Conservation (phyloP, 2,888 invertebrate species). For the Drosophila parthenogenetica region DNA sequence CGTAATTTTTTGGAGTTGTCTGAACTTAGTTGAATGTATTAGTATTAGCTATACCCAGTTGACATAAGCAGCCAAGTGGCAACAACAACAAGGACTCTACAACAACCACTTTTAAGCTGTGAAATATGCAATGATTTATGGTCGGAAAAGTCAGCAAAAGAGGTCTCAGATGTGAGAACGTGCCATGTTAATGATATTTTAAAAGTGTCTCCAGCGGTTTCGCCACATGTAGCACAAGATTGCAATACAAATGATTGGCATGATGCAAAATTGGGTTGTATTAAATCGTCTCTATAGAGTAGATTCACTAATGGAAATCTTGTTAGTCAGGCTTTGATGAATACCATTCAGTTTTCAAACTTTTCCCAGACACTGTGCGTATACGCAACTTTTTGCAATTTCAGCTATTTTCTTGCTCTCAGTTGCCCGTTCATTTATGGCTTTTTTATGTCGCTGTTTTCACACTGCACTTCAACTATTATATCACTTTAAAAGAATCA, state of each 20-base stretch:
- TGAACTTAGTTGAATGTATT: slow-evolving; percentile 27
- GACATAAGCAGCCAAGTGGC: slow-evolving; percentile 70
- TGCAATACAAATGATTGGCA: slow-evolving; percentile 22
- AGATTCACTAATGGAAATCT: slow-evolving; percentile 12
- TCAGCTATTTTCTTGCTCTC: background rate
- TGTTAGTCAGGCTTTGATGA: slow-evolving; percentile 31
- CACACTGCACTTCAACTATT: background rate
- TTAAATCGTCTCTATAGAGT: slow-evolving; percentile 17
- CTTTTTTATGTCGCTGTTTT: slow-evolving; percentile 2
- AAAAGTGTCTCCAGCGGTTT: slow-evolving; percentile 69
- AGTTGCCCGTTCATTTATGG: background rate
- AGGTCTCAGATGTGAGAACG: slow-evolving; percentile 70
- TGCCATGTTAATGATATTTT: slow-evolving; percentile 78
- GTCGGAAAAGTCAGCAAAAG: slow-evolving; percentile 53
- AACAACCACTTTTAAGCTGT: slow-evolving; percentile 43
- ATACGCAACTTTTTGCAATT: slow-evolving; percentile 6
- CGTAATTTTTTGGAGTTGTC: slow-evolving; percentile 27
- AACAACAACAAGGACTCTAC: slow-evolving; percentile 18
- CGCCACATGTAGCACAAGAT: slow-evolving; percentile 19
- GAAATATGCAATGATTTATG: slow-evolving; percentile 65
- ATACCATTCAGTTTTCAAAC: slow-evolving; percentile 15
- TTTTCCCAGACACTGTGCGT: background rate
- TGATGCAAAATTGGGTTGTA: background rate
- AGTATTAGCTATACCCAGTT: slow-evolving; percentile 64
- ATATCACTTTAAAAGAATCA: no score